Conservation (phyloP, 1,140 invertebrate species). For the Caerostris extrusa region DNA sequence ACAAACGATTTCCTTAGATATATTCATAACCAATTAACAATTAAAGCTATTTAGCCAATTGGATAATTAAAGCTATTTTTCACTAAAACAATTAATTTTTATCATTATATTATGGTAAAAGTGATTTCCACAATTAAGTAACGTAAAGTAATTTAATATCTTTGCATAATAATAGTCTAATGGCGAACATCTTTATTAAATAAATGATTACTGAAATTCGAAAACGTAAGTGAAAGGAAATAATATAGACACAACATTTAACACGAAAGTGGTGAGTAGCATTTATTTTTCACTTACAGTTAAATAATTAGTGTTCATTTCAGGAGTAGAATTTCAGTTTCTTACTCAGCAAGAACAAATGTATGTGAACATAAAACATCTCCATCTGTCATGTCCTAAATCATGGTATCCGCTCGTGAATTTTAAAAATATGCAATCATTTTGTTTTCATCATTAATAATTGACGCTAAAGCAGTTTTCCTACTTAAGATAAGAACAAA, state of each 20-base stretch:
- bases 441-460: conserved; percentile 13
- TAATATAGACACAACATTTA: background rate
- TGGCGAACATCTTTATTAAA: too few relatives aligned
- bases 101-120: too few relatives aligned
- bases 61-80: too few relatives aligned
- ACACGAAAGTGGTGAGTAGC: background rate
- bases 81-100: too few relatives aligned
- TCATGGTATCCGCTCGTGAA: background rate
- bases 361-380: background rate
- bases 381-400: conserved; percentile 6
- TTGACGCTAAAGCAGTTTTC: background rate
- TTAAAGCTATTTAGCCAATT: too few relatives aligned
- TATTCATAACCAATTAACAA: too few relatives aligned
- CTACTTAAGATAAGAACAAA: background rate
- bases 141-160: too few relatives aligned
- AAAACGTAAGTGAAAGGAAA: background rate
- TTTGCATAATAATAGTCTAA: too few relatives aligned
- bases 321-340: background rate
- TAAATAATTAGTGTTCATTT: background rate
- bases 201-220: too few relatives aligned
- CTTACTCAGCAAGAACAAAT: background rate
- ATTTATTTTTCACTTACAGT: background rate
- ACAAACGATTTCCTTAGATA: too few relatives aligned
- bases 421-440: background rate
- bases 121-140: too few relatives aligned